Conservation (phyloP, 1,140 invertebrate genomes). For the Antheraea pernyi region DNA sequence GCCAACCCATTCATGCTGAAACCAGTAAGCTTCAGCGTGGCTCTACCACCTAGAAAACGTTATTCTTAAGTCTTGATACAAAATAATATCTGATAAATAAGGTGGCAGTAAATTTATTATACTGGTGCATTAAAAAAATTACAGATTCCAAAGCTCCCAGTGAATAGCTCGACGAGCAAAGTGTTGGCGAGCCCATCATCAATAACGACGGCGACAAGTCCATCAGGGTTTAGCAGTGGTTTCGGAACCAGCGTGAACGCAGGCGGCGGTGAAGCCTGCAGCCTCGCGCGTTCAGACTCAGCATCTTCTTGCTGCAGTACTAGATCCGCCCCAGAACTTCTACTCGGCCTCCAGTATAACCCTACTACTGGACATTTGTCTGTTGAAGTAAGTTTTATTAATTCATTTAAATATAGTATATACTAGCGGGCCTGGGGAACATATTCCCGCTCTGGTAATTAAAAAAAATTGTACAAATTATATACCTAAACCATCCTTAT, state of each 20-base stretch:
- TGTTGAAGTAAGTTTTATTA: constrained; percentile 87
- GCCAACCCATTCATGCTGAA: too few relatives aligned
- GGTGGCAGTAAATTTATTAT: too few relatives aligned
- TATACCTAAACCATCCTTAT: too few relatives aligned
- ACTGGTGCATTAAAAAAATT: neutral
- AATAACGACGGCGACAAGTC: constrained; percentile 36
- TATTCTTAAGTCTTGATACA: too few relatives aligned
- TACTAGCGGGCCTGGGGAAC: too few relatives aligned
- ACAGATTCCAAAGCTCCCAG: constrained; percentile 57
- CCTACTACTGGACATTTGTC: constrained; percentile 94
- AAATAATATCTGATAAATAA: too few relatives aligned
- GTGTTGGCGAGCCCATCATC: constrained; percentile 59
- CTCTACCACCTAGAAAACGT: too few relatives aligned
- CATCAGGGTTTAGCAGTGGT: constrained; percentile 11
- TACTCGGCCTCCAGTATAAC: constrained; percentile 95
- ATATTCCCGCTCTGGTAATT: too few relatives aligned
- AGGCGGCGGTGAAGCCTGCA: constrained; percentile 82
- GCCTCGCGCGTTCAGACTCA: constrained; percentile 93
- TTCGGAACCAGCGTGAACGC: constrained; percentile 33
- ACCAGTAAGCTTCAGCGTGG: too few relatives aligned
- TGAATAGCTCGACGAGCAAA: constrained; percentile 48
- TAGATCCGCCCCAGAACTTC: constrained; percentile 93
- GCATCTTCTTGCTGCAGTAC: constrained; percentile 95
- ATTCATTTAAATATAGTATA: too few relatives aligned
- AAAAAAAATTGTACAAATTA: too few relatives aligned